Evolutionary conservation across 1,140 invertebrate genomes (phyloP).

Genomic region (Conus ventricosus): DNA sequence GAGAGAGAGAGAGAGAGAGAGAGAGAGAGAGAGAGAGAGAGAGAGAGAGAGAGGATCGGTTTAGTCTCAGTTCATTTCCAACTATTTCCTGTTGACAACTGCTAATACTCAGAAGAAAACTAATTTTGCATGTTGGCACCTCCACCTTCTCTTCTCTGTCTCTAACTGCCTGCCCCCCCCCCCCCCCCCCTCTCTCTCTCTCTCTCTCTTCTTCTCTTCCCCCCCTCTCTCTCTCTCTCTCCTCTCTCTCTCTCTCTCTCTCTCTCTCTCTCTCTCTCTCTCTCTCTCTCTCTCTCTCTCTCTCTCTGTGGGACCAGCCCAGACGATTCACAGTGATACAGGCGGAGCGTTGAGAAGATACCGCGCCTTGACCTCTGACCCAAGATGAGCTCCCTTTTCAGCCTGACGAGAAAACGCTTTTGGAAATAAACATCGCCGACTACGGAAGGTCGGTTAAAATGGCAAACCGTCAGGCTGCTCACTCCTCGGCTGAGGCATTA

Average conservation of each 20-base stretch:
- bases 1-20: no score
- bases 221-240: no score
- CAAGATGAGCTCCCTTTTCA: background rate
- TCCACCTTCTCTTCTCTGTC: no score
- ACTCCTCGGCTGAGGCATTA: background rate
- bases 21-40: background rate
- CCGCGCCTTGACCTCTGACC: background rate
- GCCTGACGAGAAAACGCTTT: constrained; percentile 13
- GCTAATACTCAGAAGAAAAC: no score
- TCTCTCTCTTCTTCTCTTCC: no score
- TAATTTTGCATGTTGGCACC: no score
- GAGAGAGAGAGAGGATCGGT: background rate
- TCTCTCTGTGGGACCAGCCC: background rate
- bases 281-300: no score
- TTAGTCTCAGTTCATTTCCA: no score
- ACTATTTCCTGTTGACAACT: no score
- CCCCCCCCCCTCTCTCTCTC: no score
- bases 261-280: background rate
- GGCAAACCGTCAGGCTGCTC: background rate
- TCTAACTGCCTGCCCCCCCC: no score
- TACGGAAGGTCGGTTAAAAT: background rate
- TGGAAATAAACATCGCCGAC: background rate
- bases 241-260: background rate
- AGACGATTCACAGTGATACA: background rate
- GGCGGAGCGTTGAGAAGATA: no score